These are phyloP conservation scores for Tubiluchus corallicola DNA, from an alignment of 2,888 invertebrate genomes.

Conservation along the genomic window DNA sequence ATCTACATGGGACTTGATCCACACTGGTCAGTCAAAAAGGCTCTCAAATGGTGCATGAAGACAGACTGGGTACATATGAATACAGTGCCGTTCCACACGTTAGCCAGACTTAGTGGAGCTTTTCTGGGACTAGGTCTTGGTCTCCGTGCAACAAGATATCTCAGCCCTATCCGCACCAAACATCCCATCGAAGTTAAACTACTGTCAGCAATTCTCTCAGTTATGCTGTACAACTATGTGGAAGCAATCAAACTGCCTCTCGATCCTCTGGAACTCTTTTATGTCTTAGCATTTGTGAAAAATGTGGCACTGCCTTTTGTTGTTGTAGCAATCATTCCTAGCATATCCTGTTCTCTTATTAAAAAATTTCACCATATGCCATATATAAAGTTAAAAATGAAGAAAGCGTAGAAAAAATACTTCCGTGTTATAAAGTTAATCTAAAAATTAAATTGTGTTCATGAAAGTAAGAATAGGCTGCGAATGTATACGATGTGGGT, in stretches of 20 bases:
- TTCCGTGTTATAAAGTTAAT: no score
- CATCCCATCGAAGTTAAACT: no score
- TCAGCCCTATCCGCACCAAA: no score
- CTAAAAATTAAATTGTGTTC: no score
- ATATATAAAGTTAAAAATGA: no score
- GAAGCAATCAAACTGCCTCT: neutral
- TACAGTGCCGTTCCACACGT: constrained; percentile 42
- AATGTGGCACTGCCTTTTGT: neutral
- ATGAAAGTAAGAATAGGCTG: no score
- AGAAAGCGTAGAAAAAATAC: no score
- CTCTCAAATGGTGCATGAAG: constrained; percentile 47
- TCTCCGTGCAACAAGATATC: no score
- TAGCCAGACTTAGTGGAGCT: constrained; percentile 29
- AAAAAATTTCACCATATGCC: no score
- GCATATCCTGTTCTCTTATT: no score
- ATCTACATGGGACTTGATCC: constrained; percentile 37
- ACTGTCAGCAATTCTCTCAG: neutral
- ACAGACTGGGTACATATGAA: constrained; percentile 42
- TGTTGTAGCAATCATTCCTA: neutral
- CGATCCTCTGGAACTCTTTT: neutral
- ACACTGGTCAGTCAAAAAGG: constrained; percentile 44
- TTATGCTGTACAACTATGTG: neutral
- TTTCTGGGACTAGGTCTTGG: constrained; percentile 14
- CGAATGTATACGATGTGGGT: no score
- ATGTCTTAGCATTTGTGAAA: neutral